Evolutionary conservation across 2,888 invertebrate genomes (phyloP), one percentile per base, ranked within the genome.

Genomic region (Julus scandinavius): DNA sequence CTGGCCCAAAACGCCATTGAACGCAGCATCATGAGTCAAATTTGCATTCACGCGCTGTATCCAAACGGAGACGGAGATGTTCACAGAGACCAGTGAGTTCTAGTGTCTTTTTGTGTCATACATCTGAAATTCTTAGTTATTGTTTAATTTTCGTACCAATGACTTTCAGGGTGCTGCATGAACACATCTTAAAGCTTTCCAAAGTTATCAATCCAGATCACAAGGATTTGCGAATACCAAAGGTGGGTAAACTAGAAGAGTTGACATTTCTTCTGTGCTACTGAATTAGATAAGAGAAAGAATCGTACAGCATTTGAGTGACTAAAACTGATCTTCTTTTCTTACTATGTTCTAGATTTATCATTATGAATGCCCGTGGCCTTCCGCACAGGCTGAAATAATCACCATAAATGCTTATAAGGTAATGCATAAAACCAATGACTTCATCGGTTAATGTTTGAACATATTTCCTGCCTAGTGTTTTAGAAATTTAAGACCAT

Each of bases 1-100:
- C 94, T 95, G 91, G 97, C 96, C 0, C 95, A 96, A 91, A 93
- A 95, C 89, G 96, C 97, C 5, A 95, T 99, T 90, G 99, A 99
- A 92, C 94, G 98, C 86, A 95, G 96, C n/a, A 95, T 99, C 9
- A 96, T 99, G 94, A 96, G 96, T 87, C 94, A 96, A 49, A 96
- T 99, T 88, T 99, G 99, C 93, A 94, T 96, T 80, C 96, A 97
- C 91, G 98, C 99, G 86, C 94, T 99, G 92, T 98, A 98, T 93
- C 99, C 99, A 7, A 99, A 99, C 92, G 98, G 97, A 4, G 99
- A 99, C 92, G 98, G 97, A 0, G 99, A 99, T 93, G 94, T 97
- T 90, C 95, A 96, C 41, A 93, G 99, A 89, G 99, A 99, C 92
- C 96, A 96, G 96, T 96, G 91, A 94, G 95, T 94, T 6, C 1